phyloP scores from a whole-genome alignment of 2,888 invertebrate species.

The Apodemia zela region DNA sequence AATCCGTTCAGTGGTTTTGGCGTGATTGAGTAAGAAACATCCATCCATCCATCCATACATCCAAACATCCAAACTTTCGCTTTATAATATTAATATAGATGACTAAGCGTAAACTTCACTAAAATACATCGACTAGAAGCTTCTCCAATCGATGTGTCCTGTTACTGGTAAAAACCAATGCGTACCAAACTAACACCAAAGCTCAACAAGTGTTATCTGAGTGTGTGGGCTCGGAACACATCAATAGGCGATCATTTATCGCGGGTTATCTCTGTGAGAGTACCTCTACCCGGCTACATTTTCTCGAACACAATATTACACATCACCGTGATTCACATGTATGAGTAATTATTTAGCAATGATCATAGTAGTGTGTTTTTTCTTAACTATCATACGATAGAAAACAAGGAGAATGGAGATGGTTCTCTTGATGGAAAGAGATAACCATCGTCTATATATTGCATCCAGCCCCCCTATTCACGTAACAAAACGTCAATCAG shows the following conservation, averaged over 20 bases:
- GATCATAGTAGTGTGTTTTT: background rate
- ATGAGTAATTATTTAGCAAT: background rate
- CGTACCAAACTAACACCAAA: background rate
- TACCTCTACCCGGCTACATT: background rate
- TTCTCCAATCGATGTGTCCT: background rate
- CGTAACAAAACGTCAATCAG: too few species aligned
- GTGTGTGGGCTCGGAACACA: slow-evolving; percentile 1
- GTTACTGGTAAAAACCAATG: background rate
- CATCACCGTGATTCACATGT: background rate
- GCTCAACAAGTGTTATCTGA: slow-evolving; percentile 8
- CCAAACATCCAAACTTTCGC: too few species aligned
- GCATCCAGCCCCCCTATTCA: too few species aligned
- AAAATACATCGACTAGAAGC: background rate
- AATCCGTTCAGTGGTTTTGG: too few species aligned
- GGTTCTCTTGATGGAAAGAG: too few species aligned
- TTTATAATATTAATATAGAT: too few species aligned
- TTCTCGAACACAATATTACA: background rate
- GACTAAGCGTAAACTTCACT: too few species aligned
- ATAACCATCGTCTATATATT: too few species aligned
- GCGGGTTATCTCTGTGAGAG: background rate
- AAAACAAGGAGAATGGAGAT: too few species aligned
- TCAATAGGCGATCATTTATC: slow-evolving; percentile 11
- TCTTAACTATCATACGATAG: too few species aligned
- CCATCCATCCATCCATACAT: too few species aligned
- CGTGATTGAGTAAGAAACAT: too few species aligned